Evolutionary conservation across 2,888 invertebrate genomes (phyloP).

Genomic region (Galerucella pusilla): DNA sequence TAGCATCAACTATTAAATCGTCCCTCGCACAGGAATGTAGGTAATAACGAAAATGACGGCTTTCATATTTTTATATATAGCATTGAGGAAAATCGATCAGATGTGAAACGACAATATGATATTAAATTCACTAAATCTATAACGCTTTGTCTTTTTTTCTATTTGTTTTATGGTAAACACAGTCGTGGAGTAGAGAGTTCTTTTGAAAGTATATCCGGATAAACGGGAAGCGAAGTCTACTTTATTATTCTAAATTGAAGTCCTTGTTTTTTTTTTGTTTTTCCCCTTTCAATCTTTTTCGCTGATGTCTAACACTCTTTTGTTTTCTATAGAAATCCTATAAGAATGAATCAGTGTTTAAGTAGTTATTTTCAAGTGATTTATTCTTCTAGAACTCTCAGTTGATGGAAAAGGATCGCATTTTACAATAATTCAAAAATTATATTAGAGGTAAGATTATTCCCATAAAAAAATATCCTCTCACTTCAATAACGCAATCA

Average conservation of each 20-base stretch:
- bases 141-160: not conserved
- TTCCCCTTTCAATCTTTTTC: not conserved
- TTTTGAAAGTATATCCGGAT: slow-evolving; percentile 3
- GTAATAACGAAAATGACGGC: too few relatives aligned
- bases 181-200: not conserved
- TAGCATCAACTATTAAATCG: too few relatives aligned
- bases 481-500: too few relatives aligned
- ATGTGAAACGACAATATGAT: not conserved
- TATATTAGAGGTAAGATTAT: not conserved
- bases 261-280: not conserved
- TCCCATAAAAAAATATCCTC: not conserved
- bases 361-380: not conserved
- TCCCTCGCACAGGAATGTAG: too few relatives aligned
- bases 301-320: not conserved
- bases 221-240: not conserved
- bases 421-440: not conserved
- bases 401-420: not conserved
- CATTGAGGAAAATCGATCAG: too few relatives aligned
- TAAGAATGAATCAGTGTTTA: not conserved
- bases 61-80: too few relatives aligned
- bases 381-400: not conserved
- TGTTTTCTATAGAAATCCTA: not conserved
- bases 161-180: not conserved
- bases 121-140: not conserved
- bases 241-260: slow-evolving; percentile 5